These are phyloP conservation scores for Alectura lathami DNA, from an alignment of 2,113 vertebrate genomes.

Conservation along the genomic window DNA sequence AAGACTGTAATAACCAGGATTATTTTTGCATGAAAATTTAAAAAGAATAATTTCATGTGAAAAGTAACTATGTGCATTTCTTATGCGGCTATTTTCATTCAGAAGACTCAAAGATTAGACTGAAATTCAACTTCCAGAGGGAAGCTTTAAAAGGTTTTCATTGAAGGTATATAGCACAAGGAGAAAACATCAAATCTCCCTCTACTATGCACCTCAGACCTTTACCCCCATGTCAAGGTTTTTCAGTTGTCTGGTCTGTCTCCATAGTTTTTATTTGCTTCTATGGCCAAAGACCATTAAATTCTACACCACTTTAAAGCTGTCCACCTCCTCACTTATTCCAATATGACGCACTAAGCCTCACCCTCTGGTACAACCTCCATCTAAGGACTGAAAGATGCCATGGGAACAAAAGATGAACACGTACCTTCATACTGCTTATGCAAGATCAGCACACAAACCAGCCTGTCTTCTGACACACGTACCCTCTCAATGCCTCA, in stretches of 20 bases:
- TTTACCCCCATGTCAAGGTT: not conserved
- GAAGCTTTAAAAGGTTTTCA: not conserved
- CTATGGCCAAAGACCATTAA: not conserved
- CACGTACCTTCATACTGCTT: not conserved
- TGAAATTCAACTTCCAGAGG: not conserved
- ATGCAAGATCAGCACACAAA: not conserved
- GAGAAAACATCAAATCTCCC: not conserved
- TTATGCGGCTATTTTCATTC: not conserved
- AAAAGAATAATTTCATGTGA: not conserved
- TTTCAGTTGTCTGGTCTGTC: not conserved
- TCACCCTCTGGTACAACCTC: not conserved
- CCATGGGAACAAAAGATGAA: not conserved
- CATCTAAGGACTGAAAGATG: not conserved
- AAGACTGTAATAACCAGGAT: constrained; percentile 4
- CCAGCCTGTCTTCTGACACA: not conserved
- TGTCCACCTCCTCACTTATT: not conserved
- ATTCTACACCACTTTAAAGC: not conserved
- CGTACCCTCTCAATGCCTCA: not conserved
- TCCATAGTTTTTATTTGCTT: not conserved
- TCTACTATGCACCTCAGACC: not conserved
- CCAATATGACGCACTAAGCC: accelerated
- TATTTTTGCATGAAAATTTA: constrained; percentile 16
- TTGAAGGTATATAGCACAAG: not conserved
- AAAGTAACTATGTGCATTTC: not conserved
- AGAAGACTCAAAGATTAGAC: not conserved